A percentile compares a stretch with the other conserved stretches of the same genome.
phyloP scores from a whole-genome alignment of 2,113 vertebrate species.

The Antigone vipio region DNA sequence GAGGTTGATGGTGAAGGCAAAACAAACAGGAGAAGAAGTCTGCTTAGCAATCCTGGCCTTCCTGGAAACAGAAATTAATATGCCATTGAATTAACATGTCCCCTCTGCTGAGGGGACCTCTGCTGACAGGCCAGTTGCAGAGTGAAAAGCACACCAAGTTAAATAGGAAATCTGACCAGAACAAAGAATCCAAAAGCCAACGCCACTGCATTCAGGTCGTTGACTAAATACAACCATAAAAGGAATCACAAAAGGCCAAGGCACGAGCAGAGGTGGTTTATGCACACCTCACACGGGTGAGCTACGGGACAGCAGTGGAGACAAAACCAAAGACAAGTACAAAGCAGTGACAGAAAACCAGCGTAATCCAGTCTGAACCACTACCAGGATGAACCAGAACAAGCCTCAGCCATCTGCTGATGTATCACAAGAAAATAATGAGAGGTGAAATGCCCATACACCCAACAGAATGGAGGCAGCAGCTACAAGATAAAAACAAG shows the following conservation, averaged over 20 bases:
- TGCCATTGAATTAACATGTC: neutral
- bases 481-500: neutral
- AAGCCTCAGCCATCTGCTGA: neutral
- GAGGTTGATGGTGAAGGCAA: neutral
- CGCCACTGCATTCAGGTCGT: neutral
- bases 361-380: neutral
- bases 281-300: neutral
- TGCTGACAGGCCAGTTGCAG: neutral
- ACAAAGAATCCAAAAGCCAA: neutral
- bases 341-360: neutral
- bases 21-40: neutral
- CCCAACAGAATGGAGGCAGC: neutral
- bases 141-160: neutral
- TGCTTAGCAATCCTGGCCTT: neutral
- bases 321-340: neutral
- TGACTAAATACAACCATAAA: neutral
- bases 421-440: neutral
- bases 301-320: neutral
- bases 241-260: neutral
- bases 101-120: neutral
- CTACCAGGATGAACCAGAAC: neutral
- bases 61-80: neutral
- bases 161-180: neutral
- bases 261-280: neutral
- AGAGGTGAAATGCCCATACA: neutral